Percentiles rank a stretch among this genome's conserved stretches.
Evolutionary conservation across 2,113 vertebrate genomes (phyloP).

Genomic region (Canis aureus): DNA sequence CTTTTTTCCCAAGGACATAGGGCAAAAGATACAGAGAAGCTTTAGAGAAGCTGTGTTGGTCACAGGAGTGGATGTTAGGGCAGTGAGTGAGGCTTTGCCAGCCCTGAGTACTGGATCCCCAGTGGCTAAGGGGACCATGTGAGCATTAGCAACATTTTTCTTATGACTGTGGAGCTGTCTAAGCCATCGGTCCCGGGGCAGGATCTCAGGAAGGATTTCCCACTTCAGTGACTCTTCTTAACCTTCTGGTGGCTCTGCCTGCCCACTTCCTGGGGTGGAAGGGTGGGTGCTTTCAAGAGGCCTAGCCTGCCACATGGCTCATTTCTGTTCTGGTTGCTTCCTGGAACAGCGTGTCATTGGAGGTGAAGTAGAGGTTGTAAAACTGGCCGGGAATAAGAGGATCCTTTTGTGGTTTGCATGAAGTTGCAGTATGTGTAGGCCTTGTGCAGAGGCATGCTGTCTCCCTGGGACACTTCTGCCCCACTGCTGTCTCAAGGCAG

Average conservation of each 20-base stretch:
- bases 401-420: too few species aligned
- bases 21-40: background rate
- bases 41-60: background rate
- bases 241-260: background rate
- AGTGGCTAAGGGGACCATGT: accelerated
- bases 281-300: background rate
- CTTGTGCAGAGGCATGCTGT: accelerated
- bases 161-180: background rate
- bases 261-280: background rate
- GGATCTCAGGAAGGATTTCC: background rate
- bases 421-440: accelerated
- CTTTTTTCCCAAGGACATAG: background rate
- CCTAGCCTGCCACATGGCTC: accelerated
- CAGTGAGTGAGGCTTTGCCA: background rate
- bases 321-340: background rate
- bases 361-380: background rate
- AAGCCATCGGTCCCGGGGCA: background rate
- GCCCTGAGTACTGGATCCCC: too few species aligned
- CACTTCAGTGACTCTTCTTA: background rate
- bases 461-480: background rate
- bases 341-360: background rate
- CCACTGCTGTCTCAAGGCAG: background rate
- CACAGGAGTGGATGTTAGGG: background rate
- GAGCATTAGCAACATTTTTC: accelerated
- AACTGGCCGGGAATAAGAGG: too few species aligned